Evolutionary conservation across 1,140 invertebrate genomes (phyloP), one percentile per base, ranked within the genome.

Genomic region (Acromyrmex heyeri): DNA sequence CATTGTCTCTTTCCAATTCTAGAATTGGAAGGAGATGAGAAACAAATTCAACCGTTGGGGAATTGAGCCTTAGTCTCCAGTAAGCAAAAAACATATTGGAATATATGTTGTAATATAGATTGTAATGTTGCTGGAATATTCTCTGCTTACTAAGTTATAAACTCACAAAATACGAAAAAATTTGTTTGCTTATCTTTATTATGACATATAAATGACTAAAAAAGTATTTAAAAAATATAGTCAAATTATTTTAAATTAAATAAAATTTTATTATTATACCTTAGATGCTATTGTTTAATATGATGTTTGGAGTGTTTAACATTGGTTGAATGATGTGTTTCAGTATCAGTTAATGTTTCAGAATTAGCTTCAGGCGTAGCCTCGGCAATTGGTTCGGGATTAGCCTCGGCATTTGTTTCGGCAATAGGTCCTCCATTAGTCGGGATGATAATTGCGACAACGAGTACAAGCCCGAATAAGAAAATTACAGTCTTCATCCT

Each of bases 401-500:
- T 10, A 3, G 67, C 69, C 2, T 50, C 48, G 48, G 48, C 48
- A 72, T 0, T 14, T 12, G 21, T 14, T 72, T 2, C 16, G 16
- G 53, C 16, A 44, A 44, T 44, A 27, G 70, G 10, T 27, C 30
- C 18, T 38, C 34, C 18, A 18, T 62, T 24, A 76, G 55, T 53
- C 10, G 72, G 38, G 16, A 48, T 65, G 7, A 78, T n/a, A 65
- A 30, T 34, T 65, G 76, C 61, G 38, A 65, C 10, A 44, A 55
- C 2, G 24, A 78, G 24, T 7, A 44, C 61, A 78, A 78, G 1
- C 30, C 12, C 38, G 21, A 30, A 3, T n/a, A 78, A 50, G 16
- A 78, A 18, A 50, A 34, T 78, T 48, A 16, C 12, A 27, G 18
- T 10, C 48, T 30, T 78, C 61, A 78, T 78, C n/a, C 18, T 78